These are phyloP conservation scores for Ictalurus furcatus DNA, from an alignment of 2,113 vertebrate species.

Conservation along the genomic window DNA sequence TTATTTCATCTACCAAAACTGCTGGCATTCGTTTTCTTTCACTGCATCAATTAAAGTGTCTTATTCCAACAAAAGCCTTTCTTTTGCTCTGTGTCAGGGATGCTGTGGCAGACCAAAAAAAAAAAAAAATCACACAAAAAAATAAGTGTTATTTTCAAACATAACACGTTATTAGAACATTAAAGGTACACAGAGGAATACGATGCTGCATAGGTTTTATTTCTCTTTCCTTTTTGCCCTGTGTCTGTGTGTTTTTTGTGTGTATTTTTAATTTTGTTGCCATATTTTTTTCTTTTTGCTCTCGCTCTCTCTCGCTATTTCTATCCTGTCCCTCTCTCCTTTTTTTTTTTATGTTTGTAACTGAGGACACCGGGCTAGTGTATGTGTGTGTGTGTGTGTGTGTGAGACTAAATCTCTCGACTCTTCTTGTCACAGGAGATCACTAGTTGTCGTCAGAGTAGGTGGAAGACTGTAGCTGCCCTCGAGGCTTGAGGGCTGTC, in stretches of 20 bases:
- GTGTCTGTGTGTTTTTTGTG: not conserved
- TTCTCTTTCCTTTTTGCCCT: not conserved
- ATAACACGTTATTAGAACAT: conserved; percentile 53
- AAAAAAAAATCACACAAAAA: not conserved
- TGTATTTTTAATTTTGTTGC: conserved; percentile 2
- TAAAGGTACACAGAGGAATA: conserved; percentile 48
- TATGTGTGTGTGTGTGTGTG: not conserved
- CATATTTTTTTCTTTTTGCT: not conserved
- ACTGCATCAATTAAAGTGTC: conserved; percentile 6
- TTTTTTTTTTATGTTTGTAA: not conserved
- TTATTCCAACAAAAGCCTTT: conserved; percentile 30
- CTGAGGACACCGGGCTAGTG: not conserved
- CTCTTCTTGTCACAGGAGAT: conserved; percentile 21
- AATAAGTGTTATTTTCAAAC: conserved; percentile 48
- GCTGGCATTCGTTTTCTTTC: not conserved
- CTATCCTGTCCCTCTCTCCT: not conserved
- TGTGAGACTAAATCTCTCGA: conserved; percentile 4
- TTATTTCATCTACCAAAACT: conserved; percentile 60
- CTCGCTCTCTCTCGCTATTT: not conserved
- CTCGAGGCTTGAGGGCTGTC: not conserved
- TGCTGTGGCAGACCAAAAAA: conserved; percentile 16
- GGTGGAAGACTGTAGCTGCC: not conserved
- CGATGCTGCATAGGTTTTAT: conserved; percentile 26
- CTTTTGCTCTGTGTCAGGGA: conserved; percentile 25
- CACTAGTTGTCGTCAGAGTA: conserved; percentile 48